phyloP scores from a whole-genome alignment of 2,888 invertebrate genomes.

The Biston betularia region DNA sequence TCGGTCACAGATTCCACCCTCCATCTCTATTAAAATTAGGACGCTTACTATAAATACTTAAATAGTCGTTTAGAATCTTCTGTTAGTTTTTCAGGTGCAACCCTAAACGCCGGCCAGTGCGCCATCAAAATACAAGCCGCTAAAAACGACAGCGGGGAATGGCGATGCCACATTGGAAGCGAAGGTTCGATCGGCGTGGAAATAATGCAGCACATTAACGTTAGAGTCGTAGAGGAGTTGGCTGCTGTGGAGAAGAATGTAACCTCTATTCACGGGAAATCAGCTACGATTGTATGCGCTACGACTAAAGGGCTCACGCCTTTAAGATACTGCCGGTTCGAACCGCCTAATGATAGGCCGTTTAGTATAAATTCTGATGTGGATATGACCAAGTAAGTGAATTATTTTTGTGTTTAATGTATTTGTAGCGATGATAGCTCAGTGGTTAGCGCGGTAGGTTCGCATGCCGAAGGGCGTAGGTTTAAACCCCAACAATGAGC shows the following conservation, averaged over 20 bases:
- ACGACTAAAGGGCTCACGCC: constrained; percentile 68
- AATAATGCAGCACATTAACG: constrained; percentile 62
- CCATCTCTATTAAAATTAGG: too few relatives aligned
- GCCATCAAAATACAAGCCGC: constrained; percentile 63
- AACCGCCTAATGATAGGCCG: constrained; percentile 74
- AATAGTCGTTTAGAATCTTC: too few relatives aligned
- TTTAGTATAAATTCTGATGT: constrained; percentile 77
- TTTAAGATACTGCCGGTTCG: constrained; percentile 81
- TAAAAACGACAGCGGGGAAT: constrained; percentile 68
- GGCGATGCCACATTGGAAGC: constrained; percentile 81
- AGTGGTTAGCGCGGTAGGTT: too few relatives aligned
- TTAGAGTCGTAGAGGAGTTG: constrained; percentile 68
- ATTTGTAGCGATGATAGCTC: too few relatives aligned
- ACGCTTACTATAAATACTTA: too few relatives aligned
- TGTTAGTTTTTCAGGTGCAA: constrained; percentile 67
- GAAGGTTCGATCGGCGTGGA: constrained; percentile 61
- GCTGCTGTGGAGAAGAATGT: constrained; percentile 69
- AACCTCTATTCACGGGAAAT: constrained; percentile 61
- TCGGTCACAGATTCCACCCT: too few relatives aligned
- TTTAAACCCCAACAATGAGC: too few relatives aligned
- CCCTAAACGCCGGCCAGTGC: constrained; percentile 73
- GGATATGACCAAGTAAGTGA: constrained; percentile 43
- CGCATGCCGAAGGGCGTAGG: too few relatives aligned
- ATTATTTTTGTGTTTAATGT: neutral
- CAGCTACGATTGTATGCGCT: constrained; percentile 71